Conservation (phyloP, 2,797 vertebrate species). For the Anguilla megastoma region DNA sequence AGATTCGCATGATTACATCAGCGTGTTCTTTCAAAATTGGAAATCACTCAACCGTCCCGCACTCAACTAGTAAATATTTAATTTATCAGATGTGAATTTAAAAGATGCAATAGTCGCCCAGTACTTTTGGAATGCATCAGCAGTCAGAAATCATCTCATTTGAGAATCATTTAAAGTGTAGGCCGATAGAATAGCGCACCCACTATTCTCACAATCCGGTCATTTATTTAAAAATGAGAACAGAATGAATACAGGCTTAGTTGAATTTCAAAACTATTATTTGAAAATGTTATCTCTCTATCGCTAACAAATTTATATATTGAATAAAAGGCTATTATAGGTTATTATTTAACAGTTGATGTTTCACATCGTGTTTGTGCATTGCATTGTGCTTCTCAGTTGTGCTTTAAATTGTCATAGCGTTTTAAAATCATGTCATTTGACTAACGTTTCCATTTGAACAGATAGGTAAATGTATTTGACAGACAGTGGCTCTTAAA, state of each 20-base stretch:
- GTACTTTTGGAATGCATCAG: constrained; percentile 32
- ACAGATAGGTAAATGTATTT: background rate
- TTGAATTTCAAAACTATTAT: background rate
- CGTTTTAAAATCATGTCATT: background rate
- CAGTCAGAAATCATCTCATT: constrained; percentile 30
- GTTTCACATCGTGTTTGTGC: background rate
- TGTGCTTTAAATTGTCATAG: background rate
- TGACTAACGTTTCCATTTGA: background rate
- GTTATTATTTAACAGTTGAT: background rate
- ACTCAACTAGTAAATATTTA: constrained; percentile 53
- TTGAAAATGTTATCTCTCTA: background rate
- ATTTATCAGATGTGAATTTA: constrained; percentile 53
- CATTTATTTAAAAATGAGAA: background rate
- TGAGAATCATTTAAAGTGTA: constrained; percentile 33
- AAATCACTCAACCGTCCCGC: constrained; percentile 58
- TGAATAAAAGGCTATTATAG: background rate
- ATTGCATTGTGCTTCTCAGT: background rate
- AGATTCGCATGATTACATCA: constrained; percentile 51
- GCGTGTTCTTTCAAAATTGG: constrained; percentile 60
- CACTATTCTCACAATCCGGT: background rate
- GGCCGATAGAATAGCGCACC: background rate
- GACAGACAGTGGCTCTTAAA: background rate
- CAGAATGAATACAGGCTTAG: background rate
- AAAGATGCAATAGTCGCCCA: constrained; percentile 40
- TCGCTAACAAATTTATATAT: background rate